These are phyloP conservation scores for Hormaphis cornu DNA, from an alignment of 1,140 invertebrate species.

Conservation along the genomic window DNA sequence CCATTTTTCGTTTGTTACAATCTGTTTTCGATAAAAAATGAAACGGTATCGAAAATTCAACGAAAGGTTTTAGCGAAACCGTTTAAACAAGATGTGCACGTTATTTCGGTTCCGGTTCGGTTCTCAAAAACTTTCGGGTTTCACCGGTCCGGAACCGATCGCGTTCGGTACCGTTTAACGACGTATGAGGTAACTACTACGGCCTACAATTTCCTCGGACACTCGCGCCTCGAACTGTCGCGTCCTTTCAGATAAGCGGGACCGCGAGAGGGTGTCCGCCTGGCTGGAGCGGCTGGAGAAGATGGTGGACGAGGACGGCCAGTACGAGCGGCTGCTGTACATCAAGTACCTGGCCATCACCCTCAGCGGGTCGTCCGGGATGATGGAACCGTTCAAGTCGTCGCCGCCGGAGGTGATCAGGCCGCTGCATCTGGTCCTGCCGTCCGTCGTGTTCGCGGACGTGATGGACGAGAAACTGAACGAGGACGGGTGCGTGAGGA, in stretches of 20 bases:
- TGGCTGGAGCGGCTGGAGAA: neutral
- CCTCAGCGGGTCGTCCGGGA: neutral
- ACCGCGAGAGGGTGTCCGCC: neutral
- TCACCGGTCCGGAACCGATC: too few relatives aligned
- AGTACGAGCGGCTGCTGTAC: neutral
- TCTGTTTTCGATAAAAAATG: too few relatives aligned
- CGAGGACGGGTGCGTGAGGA: neutral
- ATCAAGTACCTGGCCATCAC: neutral
- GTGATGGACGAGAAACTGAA: neutral
- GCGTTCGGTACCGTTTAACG: too few relatives aligned
- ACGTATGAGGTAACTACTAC: too few relatives aligned
- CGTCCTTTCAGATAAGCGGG: neutral
- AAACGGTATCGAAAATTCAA: too few relatives aligned
- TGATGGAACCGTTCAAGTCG: slow-evolving; percentile 3
- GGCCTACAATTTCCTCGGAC: neutral
- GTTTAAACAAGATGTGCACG: too few relatives aligned
- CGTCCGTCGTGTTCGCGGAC: neutral
- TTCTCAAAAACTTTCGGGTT: too few relatives aligned
- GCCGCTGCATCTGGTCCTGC: neutral
- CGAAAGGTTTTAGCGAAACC: too few relatives aligned
- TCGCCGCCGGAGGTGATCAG: neutral
- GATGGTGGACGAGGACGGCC: neutral
- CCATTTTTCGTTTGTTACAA: too few relatives aligned
- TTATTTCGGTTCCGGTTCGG: too few relatives aligned
- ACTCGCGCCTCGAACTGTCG: neutral